These are phyloP conservation scores for Morus bassanus DNA, from an alignment of 2,797 vertebrate species.

Conservation along the genomic window DNA sequence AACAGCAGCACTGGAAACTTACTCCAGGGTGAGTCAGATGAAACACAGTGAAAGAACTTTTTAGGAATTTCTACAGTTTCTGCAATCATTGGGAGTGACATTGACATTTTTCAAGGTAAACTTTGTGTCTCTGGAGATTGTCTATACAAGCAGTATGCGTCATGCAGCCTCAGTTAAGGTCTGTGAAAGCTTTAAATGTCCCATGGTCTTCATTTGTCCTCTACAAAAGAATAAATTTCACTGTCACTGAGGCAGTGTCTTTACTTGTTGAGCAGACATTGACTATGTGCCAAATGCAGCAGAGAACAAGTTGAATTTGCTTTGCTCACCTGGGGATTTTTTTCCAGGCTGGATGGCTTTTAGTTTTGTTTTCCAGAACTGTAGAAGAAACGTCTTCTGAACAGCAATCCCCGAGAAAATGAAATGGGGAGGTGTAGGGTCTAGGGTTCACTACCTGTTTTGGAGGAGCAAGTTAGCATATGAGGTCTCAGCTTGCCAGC, in stretches of 20 bases:
- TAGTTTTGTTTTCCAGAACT: not conserved
- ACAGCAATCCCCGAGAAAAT: not conserved
- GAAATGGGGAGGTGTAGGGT: not conserved
- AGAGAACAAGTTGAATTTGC: not conserved
- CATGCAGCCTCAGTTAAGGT: not conserved
- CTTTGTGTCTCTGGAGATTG: not conserved
- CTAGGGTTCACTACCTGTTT: not conserved
- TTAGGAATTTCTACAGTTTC: not conserved
- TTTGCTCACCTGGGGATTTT: not conserved
- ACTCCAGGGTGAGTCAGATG: conserved; percentile 15
- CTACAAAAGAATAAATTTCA: not conserved
- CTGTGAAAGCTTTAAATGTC: not conserved
- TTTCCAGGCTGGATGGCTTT: not conserved
- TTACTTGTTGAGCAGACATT: not conserved
- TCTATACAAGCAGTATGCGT: not conserved
- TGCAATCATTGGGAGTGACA: not conserved
- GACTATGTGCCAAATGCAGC: not conserved
- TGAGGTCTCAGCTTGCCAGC: not conserved
- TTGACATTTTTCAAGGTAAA: conserved; percentile 14
- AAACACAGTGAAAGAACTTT: not conserved
- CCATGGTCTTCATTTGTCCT: not conserved
- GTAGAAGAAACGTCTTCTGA: not conserved
- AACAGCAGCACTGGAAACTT: not conserved
- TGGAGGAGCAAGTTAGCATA: not conserved
- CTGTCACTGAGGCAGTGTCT: not conserved